Base-by-base conservation (phyloP, 1,140 invertebrate species). In the Anoplolepis gracilipes region DNA sequence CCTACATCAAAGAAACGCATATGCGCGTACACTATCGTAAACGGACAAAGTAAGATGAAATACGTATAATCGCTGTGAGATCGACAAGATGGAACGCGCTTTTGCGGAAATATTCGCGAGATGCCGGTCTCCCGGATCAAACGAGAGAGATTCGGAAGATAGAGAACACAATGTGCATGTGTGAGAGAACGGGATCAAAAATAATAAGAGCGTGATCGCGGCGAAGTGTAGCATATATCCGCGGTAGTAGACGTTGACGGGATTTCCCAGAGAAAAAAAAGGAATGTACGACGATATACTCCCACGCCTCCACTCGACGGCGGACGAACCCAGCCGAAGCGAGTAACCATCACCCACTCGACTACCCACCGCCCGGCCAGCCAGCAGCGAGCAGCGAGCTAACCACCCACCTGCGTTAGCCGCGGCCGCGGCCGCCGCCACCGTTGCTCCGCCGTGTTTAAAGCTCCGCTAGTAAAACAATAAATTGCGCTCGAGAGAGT, bases 381-480 rank as follows among this genome's bases (percentile, higher is more conserved):
- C 87, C 92, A 90, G 87, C 91, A 87, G 86, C 84, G 77, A 90
- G 87, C 91, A 87, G 86, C 84, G 77, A 85, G 75, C 64, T 61
- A 84, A 82, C 87, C 85, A 86, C 90, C 89, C 86, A 89, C 88
- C 90, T 88, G 85, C 84, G 78, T 88, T 89, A 88, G 76, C 69
- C 76, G 59, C 62, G 49, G 49, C 46, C 30, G 78, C 79, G 49
- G 49, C 46, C 30, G 78, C 79, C 57, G 67, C 78, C 82, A 86
- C 85, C 75, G 85, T 81, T 86, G 84, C 72, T 89, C 87, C 85
- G 73, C 82, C 87, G 88, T 87, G 84, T 90, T 92, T 90, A 87
- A 91, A 91, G 89, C 87, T 91, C 85, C 86, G 73, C 87, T 88
- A 85, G 88, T 93, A 92, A 94, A 95, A 94, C 93, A 93, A 94